These are phyloP conservation scores for Avahi laniger DNA, from an alignment of 2,797 vertebrate genomes.

Conservation along the genomic window DNA sequence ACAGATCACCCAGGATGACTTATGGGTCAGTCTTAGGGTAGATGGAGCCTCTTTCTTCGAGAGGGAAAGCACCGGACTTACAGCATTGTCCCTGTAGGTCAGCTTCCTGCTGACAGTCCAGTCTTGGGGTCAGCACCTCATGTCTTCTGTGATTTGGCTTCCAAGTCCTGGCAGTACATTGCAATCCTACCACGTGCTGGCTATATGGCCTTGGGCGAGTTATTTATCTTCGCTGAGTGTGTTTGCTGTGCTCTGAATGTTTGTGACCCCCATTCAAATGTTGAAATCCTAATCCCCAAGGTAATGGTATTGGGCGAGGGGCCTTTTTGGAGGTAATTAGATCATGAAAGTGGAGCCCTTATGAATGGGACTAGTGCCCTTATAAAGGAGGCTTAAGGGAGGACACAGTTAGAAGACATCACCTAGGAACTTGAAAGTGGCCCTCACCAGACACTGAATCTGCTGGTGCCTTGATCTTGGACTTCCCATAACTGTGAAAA, in stretches of 20 bases:
- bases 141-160: neutral
- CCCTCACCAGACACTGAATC: neutral
- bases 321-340: neutral
- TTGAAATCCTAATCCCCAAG: neutral
- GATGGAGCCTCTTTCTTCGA: neutral
- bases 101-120: neutral
- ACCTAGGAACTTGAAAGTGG: neutral
- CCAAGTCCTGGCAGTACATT: neutral
- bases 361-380: neutral
- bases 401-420: neutral
- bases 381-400: no score
- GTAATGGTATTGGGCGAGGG: neutral
- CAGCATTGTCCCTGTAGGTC: neutral
- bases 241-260: neutral
- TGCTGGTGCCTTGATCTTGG: neutral
- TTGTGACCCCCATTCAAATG: neutral
- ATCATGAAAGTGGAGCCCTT: neutral
- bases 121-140: neutral
- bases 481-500: neutral
- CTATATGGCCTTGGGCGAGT: neutral
- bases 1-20: neutral
- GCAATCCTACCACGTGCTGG: fast-evolving
- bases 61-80: neutral
- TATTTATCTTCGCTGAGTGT: neutral
- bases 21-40: neutral